These are phyloP conservation scores for Mesoclemmys tuberculata DNA, from an alignment of 2,113 vertebrate genomes.

Conservation along the genomic window DNA sequence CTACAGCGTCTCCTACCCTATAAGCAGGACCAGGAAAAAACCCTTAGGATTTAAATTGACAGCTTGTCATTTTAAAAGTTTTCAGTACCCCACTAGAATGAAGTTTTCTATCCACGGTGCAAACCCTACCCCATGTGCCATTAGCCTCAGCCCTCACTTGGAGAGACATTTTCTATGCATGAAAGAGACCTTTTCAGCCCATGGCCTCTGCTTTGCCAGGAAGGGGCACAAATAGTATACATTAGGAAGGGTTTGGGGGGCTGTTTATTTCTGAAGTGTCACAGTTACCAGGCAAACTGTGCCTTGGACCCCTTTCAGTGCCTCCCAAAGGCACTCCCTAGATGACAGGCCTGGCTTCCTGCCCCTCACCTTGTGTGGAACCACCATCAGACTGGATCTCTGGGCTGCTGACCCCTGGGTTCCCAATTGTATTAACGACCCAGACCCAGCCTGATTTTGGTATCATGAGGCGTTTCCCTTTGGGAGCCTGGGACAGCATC, in stretches of 20 bases:
- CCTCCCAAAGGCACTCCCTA: neutral
- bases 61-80: neutral
- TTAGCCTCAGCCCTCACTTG: neutral
- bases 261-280: neutral
- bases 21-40: neutral
- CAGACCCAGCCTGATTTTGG: neutral
- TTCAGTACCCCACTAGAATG: neutral
- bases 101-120: neutral
- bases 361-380: neutral
- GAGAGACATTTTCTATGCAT: neutral
- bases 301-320: neutral
- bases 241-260: neutral
- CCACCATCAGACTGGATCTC: neutral
- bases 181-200: neutral
- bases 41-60: neutral
- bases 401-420: too few species aligned
- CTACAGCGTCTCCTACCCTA: neutral
- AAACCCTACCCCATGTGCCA: neutral
- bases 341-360: neutral
- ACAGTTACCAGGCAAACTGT: neutral
- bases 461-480: neutral
- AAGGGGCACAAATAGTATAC: neutral
- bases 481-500: neutral
- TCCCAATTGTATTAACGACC: neutral
- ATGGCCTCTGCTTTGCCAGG: neutral